Percentiles rank a stretch among this genome's conserved stretches.
These are phyloP conservation scores for Drosophila cardini DNA, from an alignment of 1,140 invertebrate species.

Conservation along the genomic window DNA sequence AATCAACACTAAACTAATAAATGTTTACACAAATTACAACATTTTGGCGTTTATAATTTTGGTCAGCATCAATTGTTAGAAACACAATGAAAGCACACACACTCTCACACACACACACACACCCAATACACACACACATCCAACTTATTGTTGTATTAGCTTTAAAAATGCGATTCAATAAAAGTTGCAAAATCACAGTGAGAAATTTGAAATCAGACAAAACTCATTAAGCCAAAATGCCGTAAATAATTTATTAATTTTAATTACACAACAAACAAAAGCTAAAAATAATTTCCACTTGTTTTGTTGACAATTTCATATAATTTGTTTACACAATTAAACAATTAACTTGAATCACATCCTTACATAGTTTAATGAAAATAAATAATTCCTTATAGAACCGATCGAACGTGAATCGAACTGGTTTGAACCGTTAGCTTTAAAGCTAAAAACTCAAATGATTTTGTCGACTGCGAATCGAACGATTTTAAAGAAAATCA, in stretches of 20 bases:
- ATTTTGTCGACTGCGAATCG: constrained; percentile 28
- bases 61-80: not conserved
- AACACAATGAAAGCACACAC: not conserved
- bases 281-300: constrained; percentile 33
- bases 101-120: not conserved
- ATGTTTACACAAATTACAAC: constrained; percentile 9
- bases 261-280: constrained; percentile 46
- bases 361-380: constrained; percentile 27
- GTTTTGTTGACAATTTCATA: constrained; percentile 25
- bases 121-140: too few species aligned
- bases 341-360: constrained; percentile 1
- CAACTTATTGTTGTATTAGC: not conserved
- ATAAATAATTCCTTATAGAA: not conserved
- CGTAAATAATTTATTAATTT: constrained; percentile 14
- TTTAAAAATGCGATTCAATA: constrained; percentile 12
- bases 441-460: constrained; percentile 52
- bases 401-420: not conserved
- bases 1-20: not conserved
- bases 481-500: constrained; percentile 72
- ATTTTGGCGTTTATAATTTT: not conserved
- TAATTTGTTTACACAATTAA: not conserved
- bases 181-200: constrained; percentile 12
- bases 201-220: constrained; percentile 20
- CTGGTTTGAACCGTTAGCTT: constrained; percentile 20
- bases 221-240: constrained; percentile 13